Base-by-base conservation (phyloP, 2,113 vertebrate genomes). In the Corythoichthys intestinalis region DNA sequence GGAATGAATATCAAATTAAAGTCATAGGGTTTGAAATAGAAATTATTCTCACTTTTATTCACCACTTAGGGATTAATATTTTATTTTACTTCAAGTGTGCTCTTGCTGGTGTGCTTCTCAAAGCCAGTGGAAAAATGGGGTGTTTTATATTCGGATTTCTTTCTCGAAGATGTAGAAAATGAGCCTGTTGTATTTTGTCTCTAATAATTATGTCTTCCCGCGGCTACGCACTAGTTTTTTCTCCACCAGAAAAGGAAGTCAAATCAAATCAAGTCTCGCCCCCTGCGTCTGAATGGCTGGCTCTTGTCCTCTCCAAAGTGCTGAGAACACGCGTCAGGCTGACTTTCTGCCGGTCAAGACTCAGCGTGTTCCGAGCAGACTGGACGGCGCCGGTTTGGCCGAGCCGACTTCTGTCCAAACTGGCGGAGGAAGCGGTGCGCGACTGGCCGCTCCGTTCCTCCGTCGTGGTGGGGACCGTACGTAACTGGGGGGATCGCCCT, bases 271-370 rank as follows among this genome's bases (percentile, higher is more conserved):
- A 86, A 70, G 82, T 81, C 67, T 75, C 83, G 0, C 76, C 66
- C 80, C 77, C 74, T 15, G 66, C 78, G 57, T 72, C 68, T 28
- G 86, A 78, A 61, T 81, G 79, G 83, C 80, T 86, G 81, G 75
- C 66, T 84, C 83, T 83, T 75, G 88, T 85, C 85, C 85, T 88
- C 74, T 90, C 89, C 78, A 87, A 77, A 80, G 83, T 78, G 78
- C 76, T 89, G 70, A 87, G 71, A 70, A 81, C 48, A 66, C 72
- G 75, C 7, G 85, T 72, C 38, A 83, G 76, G 78, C 82, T 89
- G 1, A 69, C 77, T 74, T 84, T 89, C 77, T 87, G 87, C 70
- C 88, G 80, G 83, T 91, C 89, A 71, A 91, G 81, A 83, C 89
- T 90, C 8, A 82, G 81, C 59, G 84, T 86, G 86, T 87, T 85